A percentile compares a stretch with the other conserved stretches of the same genome.
phyloP scores from a whole-genome alignment of 2,888 invertebrate species.

The Prostheceraeus crozeri region DNA sequence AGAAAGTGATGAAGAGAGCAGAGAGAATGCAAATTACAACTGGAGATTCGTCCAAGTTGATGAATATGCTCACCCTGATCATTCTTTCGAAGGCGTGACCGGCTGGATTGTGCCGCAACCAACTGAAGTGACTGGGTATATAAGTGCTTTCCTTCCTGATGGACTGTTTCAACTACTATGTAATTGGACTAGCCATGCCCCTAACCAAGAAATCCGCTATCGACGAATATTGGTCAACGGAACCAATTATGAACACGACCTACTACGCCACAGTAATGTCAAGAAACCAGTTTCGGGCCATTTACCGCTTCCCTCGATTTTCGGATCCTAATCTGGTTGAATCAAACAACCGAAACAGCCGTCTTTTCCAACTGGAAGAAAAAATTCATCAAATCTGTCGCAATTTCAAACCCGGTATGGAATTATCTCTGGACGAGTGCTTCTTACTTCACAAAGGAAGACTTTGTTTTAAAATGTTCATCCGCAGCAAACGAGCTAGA shows the following conservation, averaged over 20 bases:
- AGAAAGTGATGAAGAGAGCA: not conserved
- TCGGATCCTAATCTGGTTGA: slow-evolving; percentile 13
- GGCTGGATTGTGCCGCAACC: slow-evolving; percentile 1
- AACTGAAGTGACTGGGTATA: not conserved
- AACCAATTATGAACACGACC: not conserved
- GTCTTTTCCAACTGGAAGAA: not conserved
- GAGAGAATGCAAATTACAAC: not conserved
- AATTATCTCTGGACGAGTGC: not conserved
- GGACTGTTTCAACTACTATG: slow-evolving; percentile 11
- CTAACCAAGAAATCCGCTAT: not conserved
- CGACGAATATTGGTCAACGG: slow-evolving; percentile 4
- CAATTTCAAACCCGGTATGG: not conserved
- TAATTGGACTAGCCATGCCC: slow-evolving; percentile 20
- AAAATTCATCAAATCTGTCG: not conserved
- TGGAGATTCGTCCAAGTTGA: not conserved
- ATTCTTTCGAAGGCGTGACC: not conserved
- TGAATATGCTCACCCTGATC: not conserved
- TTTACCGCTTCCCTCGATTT: not conserved
- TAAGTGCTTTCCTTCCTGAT: not conserved
- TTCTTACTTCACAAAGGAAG: slow-evolving; percentile 12
- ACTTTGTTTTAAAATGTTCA: slow-evolving; percentile 1
- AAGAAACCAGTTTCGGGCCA: not conserved
- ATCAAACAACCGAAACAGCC: not conserved
- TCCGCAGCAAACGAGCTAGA: not conserved
- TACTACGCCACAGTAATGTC: slow-evolving; percentile 6